Evolutionary conservation across 2,888 invertebrate genomes (phyloP), one percentile per base, ranked within the genome.

Genomic region (Ommatoiulus sabulosus): DNA sequence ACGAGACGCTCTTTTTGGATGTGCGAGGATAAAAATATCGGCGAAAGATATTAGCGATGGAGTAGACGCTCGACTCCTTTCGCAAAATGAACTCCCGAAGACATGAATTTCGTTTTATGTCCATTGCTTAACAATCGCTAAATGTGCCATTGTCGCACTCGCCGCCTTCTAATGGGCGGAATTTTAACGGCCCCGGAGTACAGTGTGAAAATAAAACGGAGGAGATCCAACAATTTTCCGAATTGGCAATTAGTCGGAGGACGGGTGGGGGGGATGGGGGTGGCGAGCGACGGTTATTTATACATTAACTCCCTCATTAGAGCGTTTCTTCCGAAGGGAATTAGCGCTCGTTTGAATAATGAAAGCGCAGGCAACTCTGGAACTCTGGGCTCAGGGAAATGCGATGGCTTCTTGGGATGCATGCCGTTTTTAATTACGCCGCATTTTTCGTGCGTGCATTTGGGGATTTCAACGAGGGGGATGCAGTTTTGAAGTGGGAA

Each of bases 71-170:
- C 12, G 15, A 15, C 52, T 15, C 52, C 15, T 52, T 52, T 52
- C 72, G 20, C 72, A 20, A 72, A 80, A 80, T 80, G 80, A 80
- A 80, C 80, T 80, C 80, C 35, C 15, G 35, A 80, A 80, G 80
- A 80, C 80, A 43, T 80, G 80, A 80, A 80, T 80, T 80, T 35
- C 35, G 80, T 80, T 80, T 80, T 43, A 80, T 80, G 80, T 80
- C 80, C 80, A 80, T 80, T 80, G 80, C 80, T 80, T 80, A 80
- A 80, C 80, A 80, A 80, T 80, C 80, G 80, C 80, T 80, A 43
- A 80, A 80, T 80, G 80, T 15, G 80, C 80, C 35, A 80, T 80
- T 80, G 80, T 80, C 80, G 80, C 72, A 48, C 48, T 48, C 20
- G 63, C 57, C 63, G 63, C 17, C 80, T 80, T 24, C 24, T 80